phyloP scores from a whole-genome alignment of 2,113 vertebrate species.

The Diadophis punctatus region DNA sequence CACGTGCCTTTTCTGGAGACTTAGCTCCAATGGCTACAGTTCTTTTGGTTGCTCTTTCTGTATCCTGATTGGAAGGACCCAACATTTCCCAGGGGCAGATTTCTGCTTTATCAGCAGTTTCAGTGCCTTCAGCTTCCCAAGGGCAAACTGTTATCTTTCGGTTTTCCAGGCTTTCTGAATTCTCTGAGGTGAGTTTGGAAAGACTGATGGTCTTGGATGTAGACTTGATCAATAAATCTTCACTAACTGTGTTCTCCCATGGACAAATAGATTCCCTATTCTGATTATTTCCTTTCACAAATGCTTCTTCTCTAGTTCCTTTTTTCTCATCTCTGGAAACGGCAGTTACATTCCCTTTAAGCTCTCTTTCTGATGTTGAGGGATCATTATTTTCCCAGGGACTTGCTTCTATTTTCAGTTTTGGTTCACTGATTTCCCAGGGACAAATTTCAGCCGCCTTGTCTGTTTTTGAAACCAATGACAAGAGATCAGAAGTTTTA shows the following conservation, averaged over 20 bases:
- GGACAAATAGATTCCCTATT: not conserved
- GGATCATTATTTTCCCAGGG: slow-evolving; percentile 37
- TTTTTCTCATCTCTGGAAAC: not conserved
- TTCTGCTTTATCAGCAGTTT: slow-evolving; percentile 58
- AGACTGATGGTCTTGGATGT: not conserved
- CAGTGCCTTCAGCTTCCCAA: slow-evolving; percentile 41
- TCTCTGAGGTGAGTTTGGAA: fast-evolving
- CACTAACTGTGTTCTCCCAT: not conserved
- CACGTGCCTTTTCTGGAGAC: not conserved
- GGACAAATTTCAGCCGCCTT: slow-evolving; percentile 37
- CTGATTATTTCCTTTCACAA: not conserved
- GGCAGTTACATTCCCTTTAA: not conserved
- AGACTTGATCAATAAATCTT: not conserved
- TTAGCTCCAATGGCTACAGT: not conserved
- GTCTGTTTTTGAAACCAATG: not conserved
- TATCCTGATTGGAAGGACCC: not conserved
- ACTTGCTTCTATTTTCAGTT: slow-evolving; percentile 13
- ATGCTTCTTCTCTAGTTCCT: not conserved
- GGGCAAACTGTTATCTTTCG: slow-evolving; percentile 54
- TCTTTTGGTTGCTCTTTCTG: not conserved
- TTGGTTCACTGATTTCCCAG: slow-evolving; percentile 20
- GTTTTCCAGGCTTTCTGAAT: fast-evolving
- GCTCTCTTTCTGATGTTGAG: not conserved
- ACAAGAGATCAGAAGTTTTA: fast-evolving
- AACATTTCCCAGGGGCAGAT: slow-evolving; percentile 76